Base-by-base conservation (phyloP, 2,888 invertebrate genomes). In the Ichneumoninae sp. region DNA sequence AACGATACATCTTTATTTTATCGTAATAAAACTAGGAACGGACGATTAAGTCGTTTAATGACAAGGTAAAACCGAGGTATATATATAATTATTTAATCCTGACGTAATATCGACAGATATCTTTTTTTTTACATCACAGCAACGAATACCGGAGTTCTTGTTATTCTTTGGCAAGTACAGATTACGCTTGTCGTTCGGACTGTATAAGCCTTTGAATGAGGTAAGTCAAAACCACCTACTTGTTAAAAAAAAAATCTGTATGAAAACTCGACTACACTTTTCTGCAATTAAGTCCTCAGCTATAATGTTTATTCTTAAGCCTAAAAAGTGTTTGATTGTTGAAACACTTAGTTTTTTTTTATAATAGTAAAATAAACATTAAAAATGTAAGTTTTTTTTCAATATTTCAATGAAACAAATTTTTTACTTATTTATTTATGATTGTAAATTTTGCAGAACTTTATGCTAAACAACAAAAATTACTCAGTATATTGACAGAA, bases 31-130 rank as follows among this genome's bases (percentile, higher is more conserved):
- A 54, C 52, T 40, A 68, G 77, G 47, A 69, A 54, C 30, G 44
- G 22, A 77, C 54, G 47, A 26, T 47, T 7, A 30, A 66, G 69
- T 44, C 10, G 79, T 44, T 52, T 63, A 71, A 81, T 76, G 66
- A 54, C 77, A 71, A 83, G 52, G 83, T 81, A 81, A 50, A 82
- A 82, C 69, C 77, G 71, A 81, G 74, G 68, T 81, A 81, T 77
- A 33, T 74, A 66, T 57, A 8, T 40, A 36, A 80, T 68, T 70
- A 77, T 73, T 33, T 71, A 69, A 70, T 78, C 60, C 77, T 66
- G 73, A 70, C 68, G 19, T 84, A 84, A 86, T 76, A 83, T 79
- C 54, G 83, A 83, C 54, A 54, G 19, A 71, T 33, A 50, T 66
- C 66, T 44, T 50, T 63, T 63, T 40, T 66, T 50, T 81, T 75